Evolutionary conservation across 2,888 invertebrate genomes (phyloP), one percentile per base, ranked within the genome.

Genomic region (Lobophora halterata): DNA sequence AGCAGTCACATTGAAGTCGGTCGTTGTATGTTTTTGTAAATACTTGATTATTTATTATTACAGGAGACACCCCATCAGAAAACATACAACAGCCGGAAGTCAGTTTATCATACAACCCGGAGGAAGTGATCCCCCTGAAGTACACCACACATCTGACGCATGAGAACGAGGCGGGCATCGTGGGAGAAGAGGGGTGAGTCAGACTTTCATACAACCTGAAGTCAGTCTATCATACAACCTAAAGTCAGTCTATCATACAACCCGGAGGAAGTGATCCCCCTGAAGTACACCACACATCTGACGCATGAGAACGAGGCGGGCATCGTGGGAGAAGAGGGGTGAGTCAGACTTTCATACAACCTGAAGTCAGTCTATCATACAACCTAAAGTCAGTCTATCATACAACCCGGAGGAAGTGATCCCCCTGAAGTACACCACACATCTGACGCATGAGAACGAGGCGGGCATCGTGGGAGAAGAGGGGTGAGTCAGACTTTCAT

Each of bases 381-480:
- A 88, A 33, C 88, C 91, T 5, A 93, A 96, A 79, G 94, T 94
- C 60, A 91, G 91, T 46, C 80, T 96, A 6, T 90, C 91, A 5
- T 91, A 92, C 53, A 95, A 95, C 72, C 93, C 94, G 0, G 95
- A 95, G 64, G 94, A 95, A 51, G 81, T 88, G 1, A 88, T 93
- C 34, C 88, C 89, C 0, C 46, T 86, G 12, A 87, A 88, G 45
- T 86, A 87, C 38, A 81, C 81, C 0, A 65, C 82, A 0, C 79
- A 79, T 19, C 35, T 85, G 2, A 70, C 77, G 0, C 83, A 87
- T 30, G 88, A 88, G 9, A 77, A 78, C 12, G 88, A 88, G 32
- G 85, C 86, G 0, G 87, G 87, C 0, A 53, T 88, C 1, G 80
- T 88, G 0, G 83, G 79, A 0, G 88, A 88, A 21, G 88, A 88